These are phyloP conservation scores for Boleophthalmus pectinirostris DNA, from an alignment of 2,113 vertebrate species.

Conservation along the genomic window DNA sequence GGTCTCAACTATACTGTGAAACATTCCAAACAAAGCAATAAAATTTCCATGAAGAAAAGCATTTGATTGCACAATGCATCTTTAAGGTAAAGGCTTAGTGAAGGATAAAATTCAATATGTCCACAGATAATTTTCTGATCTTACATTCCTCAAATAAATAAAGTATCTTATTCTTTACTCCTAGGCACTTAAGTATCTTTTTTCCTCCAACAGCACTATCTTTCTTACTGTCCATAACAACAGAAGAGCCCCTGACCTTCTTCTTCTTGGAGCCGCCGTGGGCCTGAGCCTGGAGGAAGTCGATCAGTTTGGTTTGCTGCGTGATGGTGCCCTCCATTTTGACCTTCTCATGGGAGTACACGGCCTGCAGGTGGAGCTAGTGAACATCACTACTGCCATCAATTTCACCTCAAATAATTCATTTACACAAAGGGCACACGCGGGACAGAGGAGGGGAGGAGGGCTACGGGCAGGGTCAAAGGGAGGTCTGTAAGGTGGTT, in stretches of 20 bases:
- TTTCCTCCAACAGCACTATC: not conserved
- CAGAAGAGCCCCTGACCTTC: constrained; percentile 82
- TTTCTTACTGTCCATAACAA: not conserved
- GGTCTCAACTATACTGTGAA: too few relatives aligned
- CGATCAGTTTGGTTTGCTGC: constrained; percentile 98
- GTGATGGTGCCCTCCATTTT: constrained; percentile 99
- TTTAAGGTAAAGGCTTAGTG: too few relatives aligned
- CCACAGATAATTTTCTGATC: too few relatives aligned
- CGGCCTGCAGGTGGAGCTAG: constrained; percentile 86
- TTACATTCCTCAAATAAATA: too few relatives aligned
- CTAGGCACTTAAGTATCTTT: not conserved
- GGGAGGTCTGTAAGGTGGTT: not conserved
- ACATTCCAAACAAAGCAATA: too few relatives aligned
- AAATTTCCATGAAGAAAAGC: too few relatives aligned
- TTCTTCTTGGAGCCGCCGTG: constrained; percentile 98
- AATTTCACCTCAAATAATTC: constrained; percentile 68
- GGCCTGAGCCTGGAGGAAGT: constrained; percentile 97
- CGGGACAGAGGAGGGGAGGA: constrained; percentile 9
- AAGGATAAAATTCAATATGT: not conserved
- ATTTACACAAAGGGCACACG: constrained; percentile 53
- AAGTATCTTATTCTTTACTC: too few relatives aligned
- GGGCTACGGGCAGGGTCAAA: not conserved
- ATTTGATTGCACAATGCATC: too few relatives aligned
- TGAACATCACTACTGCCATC: constrained; percentile 74
- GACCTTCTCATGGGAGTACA: constrained; percentile 98